Evolutionary conservation across 2,113 vertebrate species (phyloP).

Genomic region (Ondatra zibethicus): DNA sequence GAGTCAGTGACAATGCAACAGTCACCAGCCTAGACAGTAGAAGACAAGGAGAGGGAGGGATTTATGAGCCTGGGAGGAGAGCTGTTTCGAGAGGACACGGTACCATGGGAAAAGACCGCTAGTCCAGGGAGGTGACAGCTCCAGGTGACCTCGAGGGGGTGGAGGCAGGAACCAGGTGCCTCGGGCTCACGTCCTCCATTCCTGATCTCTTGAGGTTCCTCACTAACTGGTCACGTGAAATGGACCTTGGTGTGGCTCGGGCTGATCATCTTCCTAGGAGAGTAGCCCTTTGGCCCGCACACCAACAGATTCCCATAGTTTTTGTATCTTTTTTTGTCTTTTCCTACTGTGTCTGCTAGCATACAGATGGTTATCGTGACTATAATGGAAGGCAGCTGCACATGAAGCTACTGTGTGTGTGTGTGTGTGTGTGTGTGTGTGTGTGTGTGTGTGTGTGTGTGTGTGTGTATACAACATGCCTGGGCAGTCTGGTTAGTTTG

Average conservation of each 20-base stretch:
- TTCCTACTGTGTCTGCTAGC: background rate
- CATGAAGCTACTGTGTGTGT: background rate
- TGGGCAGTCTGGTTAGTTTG: background rate
- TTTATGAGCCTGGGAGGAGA: background rate
- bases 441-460: background rate
- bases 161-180: background rate
- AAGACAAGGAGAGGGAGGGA: too few species aligned
- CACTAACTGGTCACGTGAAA: background rate
- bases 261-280: background rate
- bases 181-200: background rate
- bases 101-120: background rate
- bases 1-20: background rate
- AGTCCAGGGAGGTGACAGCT: background rate
- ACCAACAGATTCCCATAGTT: background rate
- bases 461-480: rapidly evolving
- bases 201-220: background rate
- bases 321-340: background rate
- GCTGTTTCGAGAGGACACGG: background rate
- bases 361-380: background rate
- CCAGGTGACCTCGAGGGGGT: background rate
- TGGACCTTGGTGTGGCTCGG: background rate
- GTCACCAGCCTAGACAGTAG: background rate
- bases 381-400: background rate
- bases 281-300: background rate
- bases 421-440: background rate